Conservation (phyloP, 23 tunicate genomes). For the Phallusia fumigata region DNA sequence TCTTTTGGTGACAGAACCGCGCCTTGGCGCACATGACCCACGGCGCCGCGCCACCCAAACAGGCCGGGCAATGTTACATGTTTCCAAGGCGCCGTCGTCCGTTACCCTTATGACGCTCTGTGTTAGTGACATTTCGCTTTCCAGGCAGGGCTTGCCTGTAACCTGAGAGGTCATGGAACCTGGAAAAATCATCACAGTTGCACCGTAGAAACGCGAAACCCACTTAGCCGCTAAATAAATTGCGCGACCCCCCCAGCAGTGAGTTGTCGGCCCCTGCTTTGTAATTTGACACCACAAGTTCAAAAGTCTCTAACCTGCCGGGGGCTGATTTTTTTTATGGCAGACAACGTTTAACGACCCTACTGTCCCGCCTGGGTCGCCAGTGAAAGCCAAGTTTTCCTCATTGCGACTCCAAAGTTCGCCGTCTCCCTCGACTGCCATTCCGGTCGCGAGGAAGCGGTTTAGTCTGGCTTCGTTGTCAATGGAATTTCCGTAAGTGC, state of each 20-base stretch:
- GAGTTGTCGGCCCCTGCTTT: neutral
- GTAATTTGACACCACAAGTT: neutral
- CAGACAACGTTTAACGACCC: neutral
- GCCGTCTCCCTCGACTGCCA: too few species aligned
- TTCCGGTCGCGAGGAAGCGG: too few species aligned
- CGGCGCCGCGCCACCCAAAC: constrained; percentile 8
- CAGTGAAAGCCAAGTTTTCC: too few species aligned
- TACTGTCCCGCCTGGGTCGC: too few species aligned
- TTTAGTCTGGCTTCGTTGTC: too few species aligned
- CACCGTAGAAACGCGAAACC: neutral
- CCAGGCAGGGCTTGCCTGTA: neutral
- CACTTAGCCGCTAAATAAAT: neutral
- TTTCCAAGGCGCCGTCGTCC: neutral
- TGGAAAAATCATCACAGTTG: neutral
- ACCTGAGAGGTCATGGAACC: neutral
- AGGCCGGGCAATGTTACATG: neutral
- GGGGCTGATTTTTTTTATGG: neutral
- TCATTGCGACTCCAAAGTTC: too few species aligned
- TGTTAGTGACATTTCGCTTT: neutral
- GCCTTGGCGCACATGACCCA: neutral
- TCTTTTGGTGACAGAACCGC: neutral
- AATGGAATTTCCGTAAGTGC: too few species aligned
- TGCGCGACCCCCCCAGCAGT: neutral
- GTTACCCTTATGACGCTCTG: neutral
- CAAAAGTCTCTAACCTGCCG: neutral